phyloP scores from a whole-genome alignment of 1,140 invertebrate genomes.

The Dermatophagoides farinae region DNA sequence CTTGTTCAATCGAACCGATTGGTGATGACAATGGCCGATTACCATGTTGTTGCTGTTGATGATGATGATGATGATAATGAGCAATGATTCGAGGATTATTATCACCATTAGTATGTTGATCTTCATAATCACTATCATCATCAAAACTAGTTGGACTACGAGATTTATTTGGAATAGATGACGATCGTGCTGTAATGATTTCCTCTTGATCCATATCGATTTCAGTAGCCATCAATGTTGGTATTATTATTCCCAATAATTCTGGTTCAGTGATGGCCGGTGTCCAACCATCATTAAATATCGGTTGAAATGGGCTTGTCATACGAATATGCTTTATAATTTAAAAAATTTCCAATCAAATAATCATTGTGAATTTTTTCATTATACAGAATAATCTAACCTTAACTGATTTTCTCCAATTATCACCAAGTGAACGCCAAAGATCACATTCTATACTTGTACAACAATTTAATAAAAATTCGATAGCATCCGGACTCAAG shows the following conservation, averaged over 20 bases:
- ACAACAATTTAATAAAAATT: slow-evolving; percentile 83
- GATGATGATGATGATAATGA: too few species aligned
- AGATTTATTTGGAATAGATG: too few species aligned
- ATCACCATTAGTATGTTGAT: too few species aligned
- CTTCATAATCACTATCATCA: too few species aligned
- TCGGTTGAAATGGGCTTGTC: slow-evolving; percentile 56
- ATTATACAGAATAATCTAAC: background rate
- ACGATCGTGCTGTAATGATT: background rate
- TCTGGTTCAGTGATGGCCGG: slow-evolving; percentile 28
- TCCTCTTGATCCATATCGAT: background rate
- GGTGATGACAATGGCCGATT: background rate
- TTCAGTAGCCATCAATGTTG: background rate
- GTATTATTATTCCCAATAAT: slow-evolving; percentile 12
- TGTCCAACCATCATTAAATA: slow-evolving; percentile 86
- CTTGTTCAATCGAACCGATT: background rate
- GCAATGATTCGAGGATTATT: too few species aligned
- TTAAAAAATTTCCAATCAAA: background rate
- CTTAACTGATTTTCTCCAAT: slow-evolving; percentile 42
- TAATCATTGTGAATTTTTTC: background rate
- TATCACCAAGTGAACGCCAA: slow-evolving; percentile 84
- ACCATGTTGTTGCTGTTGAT: too few species aligned
- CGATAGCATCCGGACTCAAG: slow-evolving; percentile 73
- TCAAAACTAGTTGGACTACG: too few species aligned
- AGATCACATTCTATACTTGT: slow-evolving; percentile 94
- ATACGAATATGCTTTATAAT: background rate